A percentile compares a stretch with the other conserved stretches of the same genome.
phyloP scores from a whole-genome alignment of 92 coral and sea anemone species.

The Zoanthus sansibaricus region DNA sequence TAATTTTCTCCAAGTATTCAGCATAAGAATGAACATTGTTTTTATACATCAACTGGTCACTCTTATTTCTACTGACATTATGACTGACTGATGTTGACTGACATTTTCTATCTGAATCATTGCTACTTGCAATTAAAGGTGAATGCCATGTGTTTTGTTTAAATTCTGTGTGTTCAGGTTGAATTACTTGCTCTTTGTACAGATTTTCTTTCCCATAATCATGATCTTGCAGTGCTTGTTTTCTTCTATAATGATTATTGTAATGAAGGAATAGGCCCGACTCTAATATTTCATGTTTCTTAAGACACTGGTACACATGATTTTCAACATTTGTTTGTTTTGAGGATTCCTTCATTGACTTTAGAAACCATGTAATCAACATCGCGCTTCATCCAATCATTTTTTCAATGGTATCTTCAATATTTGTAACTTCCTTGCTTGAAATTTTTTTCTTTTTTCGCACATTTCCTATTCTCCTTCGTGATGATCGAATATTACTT shows the following conservation, averaged over 20 bases:
- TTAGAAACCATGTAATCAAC: slow-evolving; percentile 53
- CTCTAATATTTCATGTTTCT: slow-evolving; percentile 38
- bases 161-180: slow-evolving; percentile 31
- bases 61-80: slow-evolving; percentile 22
- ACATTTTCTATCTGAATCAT: slow-evolving; percentile 32
- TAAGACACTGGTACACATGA: slow-evolving; percentile 44
- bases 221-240: slow-evolving; percentile 65
- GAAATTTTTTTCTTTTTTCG: slow-evolving; percentile 45
- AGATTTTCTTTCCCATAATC: slow-evolving; percentile 49
- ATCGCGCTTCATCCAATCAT: slow-evolving; percentile 67
- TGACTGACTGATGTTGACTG: slow-evolving; percentile 28
- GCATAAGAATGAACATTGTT: slow-evolving; percentile 44
- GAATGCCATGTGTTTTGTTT: slow-evolving; percentile 61
- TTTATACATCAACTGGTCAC: slow-evolving; percentile 52
- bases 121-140: slow-evolving; percentile 40
- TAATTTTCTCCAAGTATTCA: slow-evolving; percentile 40
- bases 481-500: slow-evolving; percentile 47
- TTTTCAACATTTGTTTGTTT: slow-evolving; percentile 52
- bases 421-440: slow-evolving; percentile 35
- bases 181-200: slow-evolving; percentile 42
- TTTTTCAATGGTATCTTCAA: slow-evolving; percentile 37
- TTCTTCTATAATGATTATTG: slow-evolving; percentile 57
- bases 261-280: slow-evolving; percentile 52
- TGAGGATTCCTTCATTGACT: slow-evolving; percentile 49
- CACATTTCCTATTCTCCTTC: slow-evolving; percentile 30